These are phyloP conservation scores for Tribolium freemani DNA, from an alignment of 2,888 invertebrate genomes.

Conservation along the genomic window DNA sequence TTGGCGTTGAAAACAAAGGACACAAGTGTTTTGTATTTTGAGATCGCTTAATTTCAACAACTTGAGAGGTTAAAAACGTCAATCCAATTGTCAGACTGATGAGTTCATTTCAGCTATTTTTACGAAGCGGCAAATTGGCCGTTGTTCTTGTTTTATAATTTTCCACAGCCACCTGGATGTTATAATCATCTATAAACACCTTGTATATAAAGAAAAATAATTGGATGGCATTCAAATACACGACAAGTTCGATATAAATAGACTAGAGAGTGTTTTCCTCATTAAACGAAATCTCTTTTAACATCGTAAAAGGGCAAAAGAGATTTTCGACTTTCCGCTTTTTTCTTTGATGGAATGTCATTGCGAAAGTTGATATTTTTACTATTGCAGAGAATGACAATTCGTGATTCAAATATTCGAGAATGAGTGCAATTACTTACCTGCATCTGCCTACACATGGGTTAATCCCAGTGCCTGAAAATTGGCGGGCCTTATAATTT, in stretches of 20 bases:
- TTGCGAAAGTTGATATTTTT: background rate
- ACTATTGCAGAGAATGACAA: background rate
- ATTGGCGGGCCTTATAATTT: no score
- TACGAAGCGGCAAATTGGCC: no score
- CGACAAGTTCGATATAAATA: constrained; percentile 46
- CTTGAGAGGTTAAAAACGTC: no score
- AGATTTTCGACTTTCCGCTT: constrained; percentile 17
- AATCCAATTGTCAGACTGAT: no score
- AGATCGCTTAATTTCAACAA: no score
- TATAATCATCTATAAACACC: no score
- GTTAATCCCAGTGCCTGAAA: background rate
- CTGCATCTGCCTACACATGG: background rate
- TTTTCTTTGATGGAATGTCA: background rate
- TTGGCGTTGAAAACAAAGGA: no score
- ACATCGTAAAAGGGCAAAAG: constrained; percentile 27
- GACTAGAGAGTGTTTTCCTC: constrained; percentile 15
- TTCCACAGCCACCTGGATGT: no score
- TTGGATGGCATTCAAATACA: constrained; percentile 44
- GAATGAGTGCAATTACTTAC: background rate
- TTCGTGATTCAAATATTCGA: background rate
- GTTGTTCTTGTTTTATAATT: no score
- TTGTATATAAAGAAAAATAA: constrained; percentile 39
- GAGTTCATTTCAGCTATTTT: no score
- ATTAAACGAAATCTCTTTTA: constrained; percentile 32
- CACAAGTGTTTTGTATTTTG: no score